Base-by-base conservation (phyloP, 2,113 vertebrate genomes). In the Carassius carassius region DNA sequence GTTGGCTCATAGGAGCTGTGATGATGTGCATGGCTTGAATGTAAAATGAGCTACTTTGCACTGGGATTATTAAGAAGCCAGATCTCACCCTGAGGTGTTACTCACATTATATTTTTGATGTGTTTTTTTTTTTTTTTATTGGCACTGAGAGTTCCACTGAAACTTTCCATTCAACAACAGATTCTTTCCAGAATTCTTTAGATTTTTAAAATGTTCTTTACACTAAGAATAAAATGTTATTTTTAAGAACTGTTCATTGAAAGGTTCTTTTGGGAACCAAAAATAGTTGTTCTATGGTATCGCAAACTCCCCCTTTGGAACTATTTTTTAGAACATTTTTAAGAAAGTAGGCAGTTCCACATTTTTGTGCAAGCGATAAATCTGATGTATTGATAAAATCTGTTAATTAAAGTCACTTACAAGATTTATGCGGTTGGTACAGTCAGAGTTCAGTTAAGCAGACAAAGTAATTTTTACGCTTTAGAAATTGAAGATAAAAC, bases 11-110 rank as follows among this genome's bases (percentile, higher is more conserved):
- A 54, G 11, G 51, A 13, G 16, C 19, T 21, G 14, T 74, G 3
- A 51, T 60, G 21, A 23, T 56, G 23, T 74, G 83, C 62, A 23
- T 56, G 29, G 44, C 44, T 44, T 77, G 60, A 65, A 35, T 54
- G 56, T 54, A 60, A 23, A 41, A 56, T 74, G 80, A 78, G 74
- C 35, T 78, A 62, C 32, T 63, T 78, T 62, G 21, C 13, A 72
- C 35, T 54, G 10, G 14, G 41, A n/a, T 29, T 74, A 29, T 58
- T 76, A 11, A 32, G 74, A 56, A 54, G 17, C 74, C 49, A 32
- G 25, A 77, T 77, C 49, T 56, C 19, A 37, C 76, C 54, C 37
- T 7, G 29, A 78, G 54, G n/a, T n/a, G n/a, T n/a, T n/a, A n/a
- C n/a, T n/a, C 54, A 60, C 54, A 60, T 60, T 41, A 56, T 1